Conservation (phyloP, 1,140 invertebrate genomes). For the Drosophila guanche region DNA sequence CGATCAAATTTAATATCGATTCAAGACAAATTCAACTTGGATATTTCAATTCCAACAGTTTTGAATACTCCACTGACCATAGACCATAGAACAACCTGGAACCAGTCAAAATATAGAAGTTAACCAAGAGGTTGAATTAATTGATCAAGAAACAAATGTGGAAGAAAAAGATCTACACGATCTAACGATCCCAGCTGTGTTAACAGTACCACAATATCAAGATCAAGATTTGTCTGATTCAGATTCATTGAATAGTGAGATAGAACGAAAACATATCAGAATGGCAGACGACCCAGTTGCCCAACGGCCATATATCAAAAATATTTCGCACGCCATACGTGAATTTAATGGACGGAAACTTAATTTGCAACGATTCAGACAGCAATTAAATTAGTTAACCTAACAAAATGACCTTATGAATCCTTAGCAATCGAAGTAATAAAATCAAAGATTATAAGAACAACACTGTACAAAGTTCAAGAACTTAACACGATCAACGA, state of each 20-base stretch:
- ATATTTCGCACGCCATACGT: background rate
- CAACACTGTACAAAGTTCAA: slow-evolving; percentile 10
- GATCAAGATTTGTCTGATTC: no score
- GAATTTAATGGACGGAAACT: background rate
- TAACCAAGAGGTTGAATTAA: no score
- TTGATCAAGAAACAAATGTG: background rate
- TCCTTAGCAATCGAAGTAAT: slow-evolving; percentile 1
- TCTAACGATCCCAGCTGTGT: background rate
- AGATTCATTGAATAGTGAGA: no score
- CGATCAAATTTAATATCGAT: no score
- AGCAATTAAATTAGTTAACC: no score
- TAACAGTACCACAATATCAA: background rate
- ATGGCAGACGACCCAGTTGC: background rate
- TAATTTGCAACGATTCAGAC: no score
- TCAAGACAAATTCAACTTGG: background rate
- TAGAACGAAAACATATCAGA: background rate
- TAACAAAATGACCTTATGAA: background rate
- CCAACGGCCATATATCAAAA: slow-evolving; percentile 7
- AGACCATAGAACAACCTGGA: no score
- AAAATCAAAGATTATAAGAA: background rate
- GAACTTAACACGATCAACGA: slow-evolving; percentile 1
- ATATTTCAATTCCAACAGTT: background rate
- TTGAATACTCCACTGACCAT: no score
- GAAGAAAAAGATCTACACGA: slow-evolving; percentile 1
- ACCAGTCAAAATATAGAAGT: background rate